Percentiles rank a stretch among this genome's conserved stretches.
phyloP scores from a whole-genome alignment of 2,113 vertebrate species.

The Heterocephalus glaber region DNA sequence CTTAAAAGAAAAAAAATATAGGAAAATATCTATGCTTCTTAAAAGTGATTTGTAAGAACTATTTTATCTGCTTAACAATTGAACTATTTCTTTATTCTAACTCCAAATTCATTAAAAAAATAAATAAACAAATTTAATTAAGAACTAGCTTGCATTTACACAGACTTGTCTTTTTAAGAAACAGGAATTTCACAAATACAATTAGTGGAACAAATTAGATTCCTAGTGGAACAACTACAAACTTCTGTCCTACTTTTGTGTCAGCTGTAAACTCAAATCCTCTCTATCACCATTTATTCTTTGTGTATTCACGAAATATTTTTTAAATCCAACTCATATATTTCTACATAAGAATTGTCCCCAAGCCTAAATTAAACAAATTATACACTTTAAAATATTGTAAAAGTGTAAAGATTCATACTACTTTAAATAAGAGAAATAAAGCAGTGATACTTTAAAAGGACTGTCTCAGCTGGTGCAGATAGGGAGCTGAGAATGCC shows the following conservation, averaged over 20 bases:
- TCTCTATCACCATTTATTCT: neutral
- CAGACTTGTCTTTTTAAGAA: constrained; percentile 65
- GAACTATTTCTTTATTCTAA: constrained; percentile 69
- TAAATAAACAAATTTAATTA: constrained; percentile 62
- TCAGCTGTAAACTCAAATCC: constrained; percentile 16
- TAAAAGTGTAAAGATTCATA: constrained; percentile 29
- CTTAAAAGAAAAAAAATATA: constrained; percentile 39
- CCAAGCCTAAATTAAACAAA: constrained; percentile 57
- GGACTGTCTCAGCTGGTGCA: neutral
- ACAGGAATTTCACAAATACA: constrained; percentile 73
- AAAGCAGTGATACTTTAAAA: constrained; percentile 49
- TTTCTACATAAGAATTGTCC: constrained; percentile 37
- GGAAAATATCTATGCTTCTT: neutral
- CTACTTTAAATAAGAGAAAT: constrained; percentile 66
- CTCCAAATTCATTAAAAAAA: constrained; percentile 62
- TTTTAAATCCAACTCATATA: constrained; percentile 6
- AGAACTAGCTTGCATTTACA: constrained; percentile 56
- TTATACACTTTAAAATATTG: constrained; percentile 42
- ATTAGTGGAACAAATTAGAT: constrained; percentile 78
- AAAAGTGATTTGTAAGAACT: constrained; percentile 20
- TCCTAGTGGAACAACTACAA: neutral
- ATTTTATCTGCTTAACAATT: constrained; percentile 71
- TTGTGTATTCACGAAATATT: constrained; percentile 44
- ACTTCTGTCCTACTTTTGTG: constrained; percentile 48
- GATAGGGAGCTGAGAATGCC: constrained; percentile 56